Evolutionary conservation across 2,113 vertebrate species (phyloP), one percentile per base, ranked within the genome.

Genomic region (Anser brachyrhynchus): DNA sequence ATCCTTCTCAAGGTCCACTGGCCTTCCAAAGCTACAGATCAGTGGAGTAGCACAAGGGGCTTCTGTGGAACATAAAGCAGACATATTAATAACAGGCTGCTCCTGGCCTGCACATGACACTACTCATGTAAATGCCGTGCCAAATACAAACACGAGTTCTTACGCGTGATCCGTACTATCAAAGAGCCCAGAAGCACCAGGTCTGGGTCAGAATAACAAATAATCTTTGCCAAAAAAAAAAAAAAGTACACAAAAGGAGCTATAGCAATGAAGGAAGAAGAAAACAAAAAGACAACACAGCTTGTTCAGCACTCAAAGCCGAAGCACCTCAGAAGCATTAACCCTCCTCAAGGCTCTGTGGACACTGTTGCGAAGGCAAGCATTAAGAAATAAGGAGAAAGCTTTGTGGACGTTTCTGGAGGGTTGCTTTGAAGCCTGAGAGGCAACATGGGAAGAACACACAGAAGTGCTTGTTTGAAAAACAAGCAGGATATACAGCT

Each of bases 1-100:
- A 43, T 99, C 99, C 96, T 99, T 99, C 92, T 99, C 99, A 93
- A 99, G 98, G 97, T 99, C 98, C 57, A 99, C 98, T 0, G 98
- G 94, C 41, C 99, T 98, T 79, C 97, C 98, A 41, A 99, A 95
- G 97, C 99, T 99, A 98, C 99, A 99, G 94, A 99, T 98, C 51
- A 99, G 97, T 9, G 99, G 99, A 6, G 99, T 99, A 80, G 99
- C 99, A 94, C 99, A 99, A 31, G 98, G 98, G 28, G 97, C 98
- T 96, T 99, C 99, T 99, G 98, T n/a, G 90, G 93, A 92, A 92
- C 55, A 91, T 14, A 98, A 52, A 97, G 72, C 6, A 95, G 65
- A 92, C 8, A 72, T 41, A 43, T 78, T 61, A 94, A 33, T 43
- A 66, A 94, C 44, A 46, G 10, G 22, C 54, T 51, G n/a, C 25